These are phyloP conservation scores for Canis aureus DNA, from an alignment of 2,113 vertebrate species.

Conservation along the genomic window DNA sequence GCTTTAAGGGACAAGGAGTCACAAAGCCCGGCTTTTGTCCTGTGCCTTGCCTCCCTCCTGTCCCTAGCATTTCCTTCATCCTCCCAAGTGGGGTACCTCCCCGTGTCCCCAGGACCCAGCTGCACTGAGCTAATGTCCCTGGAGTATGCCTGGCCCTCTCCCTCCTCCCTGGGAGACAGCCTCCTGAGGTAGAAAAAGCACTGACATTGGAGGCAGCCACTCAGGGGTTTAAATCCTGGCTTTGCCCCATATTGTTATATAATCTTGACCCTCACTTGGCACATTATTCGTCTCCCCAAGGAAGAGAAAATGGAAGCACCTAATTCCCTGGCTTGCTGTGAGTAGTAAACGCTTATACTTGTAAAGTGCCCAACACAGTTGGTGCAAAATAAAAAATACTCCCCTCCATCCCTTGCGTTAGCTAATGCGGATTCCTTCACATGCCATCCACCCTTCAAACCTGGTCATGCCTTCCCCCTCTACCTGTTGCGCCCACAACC, in stretches of 20 bases:
- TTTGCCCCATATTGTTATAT: neutral
- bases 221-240: neutral
- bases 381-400: too few relatives aligned
- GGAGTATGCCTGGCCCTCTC: neutral
- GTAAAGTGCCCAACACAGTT: neutral
- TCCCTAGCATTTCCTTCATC: neutral
- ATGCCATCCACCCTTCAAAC: accelerated
- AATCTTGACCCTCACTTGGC: neutral
- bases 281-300: neutral
- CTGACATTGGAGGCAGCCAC: accelerated
- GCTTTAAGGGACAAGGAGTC: neutral
- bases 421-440: neutral
- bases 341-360: neutral
- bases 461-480: neutral
- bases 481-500: too few relatives aligned
- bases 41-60: neutral
- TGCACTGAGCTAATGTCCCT: neutral
- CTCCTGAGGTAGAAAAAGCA: neutral
- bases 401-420: neutral
- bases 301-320: neutral
- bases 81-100: too few relatives aligned
- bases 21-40: neutral
- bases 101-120: neutral
- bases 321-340: neutral
- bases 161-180: neutral